Conservation (phyloP, 2,797 vertebrate species). For the Hipposideros larvatus region DNA sequence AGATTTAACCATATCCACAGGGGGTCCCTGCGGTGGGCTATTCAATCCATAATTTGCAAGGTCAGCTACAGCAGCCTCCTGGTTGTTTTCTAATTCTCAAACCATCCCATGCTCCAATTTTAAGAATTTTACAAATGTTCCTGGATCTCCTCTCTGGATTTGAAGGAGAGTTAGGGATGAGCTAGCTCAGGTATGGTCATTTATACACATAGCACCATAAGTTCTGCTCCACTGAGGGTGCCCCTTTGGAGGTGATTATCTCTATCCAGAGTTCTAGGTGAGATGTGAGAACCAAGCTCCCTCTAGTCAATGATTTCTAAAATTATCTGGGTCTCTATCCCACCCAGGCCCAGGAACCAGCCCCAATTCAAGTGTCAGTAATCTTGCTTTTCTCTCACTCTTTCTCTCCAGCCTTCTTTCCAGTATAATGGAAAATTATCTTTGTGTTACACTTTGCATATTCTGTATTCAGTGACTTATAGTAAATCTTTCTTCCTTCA, state of each 20-base stretch:
- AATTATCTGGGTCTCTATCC: neutral
- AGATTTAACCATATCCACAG: neutral
- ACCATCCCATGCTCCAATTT: neutral
- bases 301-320: neutral
- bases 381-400: neutral
- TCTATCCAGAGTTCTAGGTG: neutral
- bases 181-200: neutral
- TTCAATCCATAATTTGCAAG: neutral
- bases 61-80: neutral
- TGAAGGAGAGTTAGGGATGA: neutral
- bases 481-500: slow-evolving; percentile 58
- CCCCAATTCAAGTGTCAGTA: neutral
- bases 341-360: neutral
- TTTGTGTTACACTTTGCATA: neutral
- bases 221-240: neutral
- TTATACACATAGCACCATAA: neutral
- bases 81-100: slow-evolving; percentile 35
- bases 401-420: neutral
- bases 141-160: neutral
- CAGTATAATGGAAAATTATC: neutral
- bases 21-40: neutral
- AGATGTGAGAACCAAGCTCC: neutral
- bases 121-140: neutral
- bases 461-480: slow-evolving; percentile 37
- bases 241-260: neutral